A percentile compares a stretch with the other conserved stretches of the same genome.
These are phyloP conservation scores for Branchipolynoe longqiensis DNA, from an alignment of 2,888 invertebrate species.

Conservation along the genomic window DNA sequence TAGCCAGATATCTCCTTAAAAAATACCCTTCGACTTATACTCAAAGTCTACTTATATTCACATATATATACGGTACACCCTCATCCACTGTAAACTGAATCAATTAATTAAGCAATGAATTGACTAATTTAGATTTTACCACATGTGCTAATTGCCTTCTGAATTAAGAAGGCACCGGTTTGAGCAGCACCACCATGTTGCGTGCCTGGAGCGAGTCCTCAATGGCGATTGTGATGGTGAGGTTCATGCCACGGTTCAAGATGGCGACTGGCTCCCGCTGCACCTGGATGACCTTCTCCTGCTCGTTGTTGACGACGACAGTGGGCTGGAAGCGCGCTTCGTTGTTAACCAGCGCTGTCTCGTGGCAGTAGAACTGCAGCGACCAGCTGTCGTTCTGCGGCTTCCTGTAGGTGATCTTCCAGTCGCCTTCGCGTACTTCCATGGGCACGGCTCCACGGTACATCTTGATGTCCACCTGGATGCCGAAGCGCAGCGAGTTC, in stretches of 20 bases:
- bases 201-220: conserved; percentile 73
- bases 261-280: conserved; percentile 73
- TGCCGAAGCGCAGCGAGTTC: conserved; percentile 80
- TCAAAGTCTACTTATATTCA: too few relatives aligned
- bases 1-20: too few relatives aligned
- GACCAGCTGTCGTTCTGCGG: conserved; percentile 75
- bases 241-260: conserved; percentile 75
- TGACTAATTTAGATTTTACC: neutral
- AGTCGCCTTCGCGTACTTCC: conserved; percentile 78
- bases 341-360: conserved; percentile 77
- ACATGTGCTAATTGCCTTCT: neutral
- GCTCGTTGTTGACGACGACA: conserved; percentile 77
- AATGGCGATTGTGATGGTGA: conserved; percentile 74
- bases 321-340: conserved; percentile 79
- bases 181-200: conserved; percentile 78
- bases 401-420: conserved; percentile 81
- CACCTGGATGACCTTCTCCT: conserved; percentile 79
- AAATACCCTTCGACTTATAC: too few relatives aligned
- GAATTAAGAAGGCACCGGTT: conserved; percentile 75
- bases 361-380: conserved; percentile 80
- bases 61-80: too few relatives aligned
- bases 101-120: too few relatives aligned
- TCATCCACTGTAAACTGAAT: too few relatives aligned
- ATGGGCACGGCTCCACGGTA: conserved; percentile 80
- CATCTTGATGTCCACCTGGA: conserved; percentile 81